Evolutionary conservation across 2,888 invertebrate genomes (phyloP), one percentile per base, ranked within the genome.

Genomic region (Leptodirus hochenwartii): DNA sequence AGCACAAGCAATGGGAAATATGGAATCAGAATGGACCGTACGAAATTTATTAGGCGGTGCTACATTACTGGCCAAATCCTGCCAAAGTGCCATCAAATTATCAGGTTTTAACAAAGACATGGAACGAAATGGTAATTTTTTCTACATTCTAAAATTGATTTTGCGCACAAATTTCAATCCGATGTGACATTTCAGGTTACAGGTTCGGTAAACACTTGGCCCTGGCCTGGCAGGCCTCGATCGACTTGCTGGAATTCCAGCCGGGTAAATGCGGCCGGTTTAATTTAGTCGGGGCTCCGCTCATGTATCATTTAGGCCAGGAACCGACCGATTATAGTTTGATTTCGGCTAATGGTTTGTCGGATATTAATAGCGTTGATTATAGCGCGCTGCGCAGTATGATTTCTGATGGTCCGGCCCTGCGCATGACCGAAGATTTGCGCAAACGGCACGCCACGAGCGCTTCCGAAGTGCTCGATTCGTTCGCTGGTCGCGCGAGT

Each of bases 151-250:
- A n/a, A n/a, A n/a, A n/a, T n/a, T n/a, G n/a, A n/a, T n/a, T n/a
- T n/a, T n/a, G n/a, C n/a, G n/a, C n/a, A n/a, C n/a, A n/a, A n/a
- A n/a, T n/a, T n/a, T n/a, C n/a, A n/a, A n/a, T n/a, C n/a, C n/a
- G n/a, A n/a, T n/a, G n/a, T n/a, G n/a, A n/a, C n/a, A n/a, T n/a
- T n/a, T n/a, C n/a, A n/a, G n/a, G n/a, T n/a, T n/a, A n/a, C n/a
- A n/a, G n/a, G n/a, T n/a, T 90, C 61, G 91, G 88, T 5, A 78
- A 80, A 47, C 80, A 87, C 58, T 60, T 90, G 34, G 85, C 84
- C 0, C 59, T 87, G 15, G 85, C 85, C 2, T 84, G 84, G 77
- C 88, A 90, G 58, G 62, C 64, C 9, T 57, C 56, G 38, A 47
- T 61, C 22, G 84, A 84, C 48, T 56, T 75, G 11, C 73, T 77